Percentiles rank a stretch among this genome's conserved stretches.
phyloP scores from a whole-genome alignment of 1,140 invertebrate genomes.

The Pachypsylla venusta region DNA sequence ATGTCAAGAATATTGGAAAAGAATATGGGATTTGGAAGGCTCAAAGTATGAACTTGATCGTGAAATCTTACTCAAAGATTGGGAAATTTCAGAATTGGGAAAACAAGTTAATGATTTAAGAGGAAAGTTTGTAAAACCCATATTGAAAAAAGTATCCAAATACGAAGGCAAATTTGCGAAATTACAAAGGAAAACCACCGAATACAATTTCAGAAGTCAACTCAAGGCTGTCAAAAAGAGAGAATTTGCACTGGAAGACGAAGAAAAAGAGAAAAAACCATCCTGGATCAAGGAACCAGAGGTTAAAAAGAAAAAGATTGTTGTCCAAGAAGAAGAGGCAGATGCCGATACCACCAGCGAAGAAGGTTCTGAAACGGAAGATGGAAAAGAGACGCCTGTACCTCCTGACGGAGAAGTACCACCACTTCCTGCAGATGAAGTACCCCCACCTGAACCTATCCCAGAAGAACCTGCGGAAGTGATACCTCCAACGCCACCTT shows the following conservation, averaged over 20 bases:
- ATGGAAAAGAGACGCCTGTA: conserved; percentile 10
- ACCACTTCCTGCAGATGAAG: conserved; percentile 30
- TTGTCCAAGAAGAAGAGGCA: not conserved
- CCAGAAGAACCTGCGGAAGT: conserved; percentile 16
- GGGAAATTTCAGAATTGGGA: conserved; percentile 10
- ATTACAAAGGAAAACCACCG: conserved; percentile 40
- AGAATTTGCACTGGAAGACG: conserved; percentile 47
- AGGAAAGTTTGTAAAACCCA: conserved; percentile 40
- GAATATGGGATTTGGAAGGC: conserved; percentile 40
- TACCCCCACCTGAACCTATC: conserved; percentile 23
- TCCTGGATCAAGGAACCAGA: conserved; percentile 81
- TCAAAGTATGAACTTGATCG: conserved; percentile 53
- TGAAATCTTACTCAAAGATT: conserved; percentile 8
- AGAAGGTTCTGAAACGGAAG: conserved; percentile 15
- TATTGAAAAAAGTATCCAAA: conserved; percentile 56
- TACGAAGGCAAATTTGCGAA: conserved; percentile 51
- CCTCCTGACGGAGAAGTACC: conserved; percentile 30
- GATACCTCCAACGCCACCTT: not conserved
- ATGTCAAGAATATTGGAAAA: conserved; percentile 41
- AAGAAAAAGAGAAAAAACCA: conserved; percentile 54
- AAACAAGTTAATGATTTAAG: conserved; percentile 11
- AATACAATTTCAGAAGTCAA: conserved; percentile 39
- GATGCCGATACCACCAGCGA: conserved; percentile 17
- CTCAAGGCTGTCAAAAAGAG: conserved; percentile 39
- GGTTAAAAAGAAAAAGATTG: conserved; percentile 36